Evolutionary conservation across 2,888 invertebrate genomes (phyloP), one percentile per base, ranked within the genome.

Genomic region (Gymnosoma rotundatum): DNA sequence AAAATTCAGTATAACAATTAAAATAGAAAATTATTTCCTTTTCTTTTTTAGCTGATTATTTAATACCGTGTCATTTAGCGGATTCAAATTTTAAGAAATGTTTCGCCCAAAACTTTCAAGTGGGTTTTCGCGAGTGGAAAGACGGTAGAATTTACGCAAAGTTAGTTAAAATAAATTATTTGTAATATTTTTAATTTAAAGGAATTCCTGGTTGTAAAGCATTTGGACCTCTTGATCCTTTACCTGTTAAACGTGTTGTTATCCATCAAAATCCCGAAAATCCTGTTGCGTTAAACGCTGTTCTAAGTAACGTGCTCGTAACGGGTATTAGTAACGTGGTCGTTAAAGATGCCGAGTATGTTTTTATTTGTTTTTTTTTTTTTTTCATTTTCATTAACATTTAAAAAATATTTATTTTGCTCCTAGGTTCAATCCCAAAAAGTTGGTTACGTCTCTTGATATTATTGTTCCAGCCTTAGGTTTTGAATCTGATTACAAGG

Each of bases 401-500:
- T 48, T 6, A 10, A 42, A 42, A 42, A 12, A 42, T 48, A n/a
- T 48, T 20, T 20, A 20, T 45, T 42, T 18, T 54, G n/a, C 32
- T 69, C 63, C 5, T 52, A 84, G 83, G 8, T 81, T 78, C 6
- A 38, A 78, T 81, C 32, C 52, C 0, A 52, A 63, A 10, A 69
- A 58, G 0, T 67, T 78, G 12, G 8, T 45, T 12, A 6, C 67
- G 14, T 63, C 52, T 38, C 0, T 50, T 8, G 67, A 56, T n/a
- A 0, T 81, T 2, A 90, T 93, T 48, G 92, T 95, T 10, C 95
- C 95, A 12, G 93, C 94, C 89, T 92, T 95, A 87, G 93, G 94
- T 87, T 94, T 95, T 80, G 94, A 95, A 88, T 95, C 95, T 32
- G 93, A 94, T 9, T 95, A 95, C 88, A 94, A 94, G 87, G 92